Evolutionary conservation across 2,113 vertebrate genomes (phyloP).

Genomic region (Strix aluco): DNA sequence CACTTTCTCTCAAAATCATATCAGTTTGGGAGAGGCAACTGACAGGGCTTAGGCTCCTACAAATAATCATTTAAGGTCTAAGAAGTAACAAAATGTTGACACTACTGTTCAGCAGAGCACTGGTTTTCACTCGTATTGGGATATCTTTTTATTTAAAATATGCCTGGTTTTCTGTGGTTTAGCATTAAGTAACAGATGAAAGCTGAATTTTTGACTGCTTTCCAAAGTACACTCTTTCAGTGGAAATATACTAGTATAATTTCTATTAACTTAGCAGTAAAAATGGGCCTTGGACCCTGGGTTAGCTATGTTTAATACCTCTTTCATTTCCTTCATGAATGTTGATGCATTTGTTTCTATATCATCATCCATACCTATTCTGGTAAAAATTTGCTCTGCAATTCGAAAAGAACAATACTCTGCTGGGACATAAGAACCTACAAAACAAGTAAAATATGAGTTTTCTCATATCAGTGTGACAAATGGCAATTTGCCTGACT

Average conservation of each 20-base stretch:
- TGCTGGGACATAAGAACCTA: conserved; percentile 93
- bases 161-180: not conserved
- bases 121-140: not conserved
- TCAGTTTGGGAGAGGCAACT: not conserved
- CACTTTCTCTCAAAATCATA: not conserved
- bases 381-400: conserved; percentile 94
- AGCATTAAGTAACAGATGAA: not conserved
- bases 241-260: not conserved
- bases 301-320: conserved; percentile 70
- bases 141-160: not conserved
- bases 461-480: not conserved
- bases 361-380: conserved; percentile 96
- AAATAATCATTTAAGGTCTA: not conserved
- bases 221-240: not conserved
- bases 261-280: not conserved
- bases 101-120: not conserved
- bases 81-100: not conserved
- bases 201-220: not conserved
- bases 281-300: not conserved
- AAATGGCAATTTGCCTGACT: not conserved
- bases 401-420: conserved; percentile 91
- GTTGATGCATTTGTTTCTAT: conserved; percentile 97
- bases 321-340: conserved; percentile 98
- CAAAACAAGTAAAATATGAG: not conserved
- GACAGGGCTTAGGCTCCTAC: not conserved